Base-by-base conservation (phyloP, 2,888 invertebrate genomes). In the Apocheima hispidaria region DNA sequence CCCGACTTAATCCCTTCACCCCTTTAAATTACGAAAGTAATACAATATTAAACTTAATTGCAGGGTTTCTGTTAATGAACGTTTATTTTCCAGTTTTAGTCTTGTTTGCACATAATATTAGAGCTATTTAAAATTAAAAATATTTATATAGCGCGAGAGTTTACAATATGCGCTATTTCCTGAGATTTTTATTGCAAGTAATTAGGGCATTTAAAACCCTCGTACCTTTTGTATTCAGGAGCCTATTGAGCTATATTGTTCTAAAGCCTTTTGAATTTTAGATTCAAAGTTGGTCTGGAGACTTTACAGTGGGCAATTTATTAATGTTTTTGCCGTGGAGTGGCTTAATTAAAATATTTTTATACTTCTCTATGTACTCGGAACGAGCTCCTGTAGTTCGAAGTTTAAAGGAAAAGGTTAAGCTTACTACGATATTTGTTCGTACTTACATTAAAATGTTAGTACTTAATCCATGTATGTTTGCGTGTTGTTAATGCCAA, bases 341-440 rank as follows among this genome's bases (percentile, higher is more conserved):
- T 83, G 83, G 78, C 77, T 83, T 87, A 86, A 87, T 87, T 87
- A 87, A 87, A 86, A 84, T 56, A 48, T 56, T 62, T 54, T 62
- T 57, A 62, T 62, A 57, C 56, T 41, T 48, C 48, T 56, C 55
- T 21, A 40, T 44, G 60, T 55, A 50, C 26, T 50, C 26, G 48
- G 16, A 46, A 38, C 52, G 30, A 52, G 52, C 56, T 23, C 9
- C 28, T 26, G 38, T 40, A 46, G 61, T 62, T 56, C 28, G 33
- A 56, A 52, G 61, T 52, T 57, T 26, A 52, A 40, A 56, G 33
- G 51, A 46, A 46, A 51, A 57, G 52, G 61, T 62, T 57, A 21
- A 51, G 55, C 38, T 46, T 51, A 50, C 44, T 26, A 26, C 26
- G 26, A 38, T 38, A 26, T 51, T 51, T 23, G 30, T 30, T 46